phyloP scores from a whole-genome alignment of 2,888 invertebrate genomes.

The Sclerodermus sp. region DNA sequence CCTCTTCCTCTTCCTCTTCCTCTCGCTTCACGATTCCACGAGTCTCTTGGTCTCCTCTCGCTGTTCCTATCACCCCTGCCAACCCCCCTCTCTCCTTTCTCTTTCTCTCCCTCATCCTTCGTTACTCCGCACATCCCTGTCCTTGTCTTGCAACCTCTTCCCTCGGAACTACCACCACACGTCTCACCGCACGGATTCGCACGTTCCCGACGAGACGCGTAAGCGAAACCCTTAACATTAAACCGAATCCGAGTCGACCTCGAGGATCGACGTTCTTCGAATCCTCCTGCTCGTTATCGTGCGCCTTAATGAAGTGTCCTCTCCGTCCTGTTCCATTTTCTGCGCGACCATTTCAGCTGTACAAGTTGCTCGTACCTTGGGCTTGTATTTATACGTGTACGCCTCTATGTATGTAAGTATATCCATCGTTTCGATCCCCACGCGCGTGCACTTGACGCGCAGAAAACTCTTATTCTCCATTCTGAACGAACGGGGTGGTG shows the following conservation, averaged over 20 bases:
- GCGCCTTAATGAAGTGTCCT: slow-evolving; percentile 28
- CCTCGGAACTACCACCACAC: slow-evolving; percentile 3
- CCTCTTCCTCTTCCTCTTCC: slow-evolving; percentile 11
- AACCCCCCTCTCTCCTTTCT: slow-evolving; percentile 22
- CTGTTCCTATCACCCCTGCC: slow-evolving; percentile 15
- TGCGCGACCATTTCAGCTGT: too few relatives aligned
- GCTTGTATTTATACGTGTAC: background rate
- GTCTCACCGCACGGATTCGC: slow-evolving; percentile 17
- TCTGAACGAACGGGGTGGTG: too few relatives aligned
- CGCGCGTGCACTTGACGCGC: background rate
- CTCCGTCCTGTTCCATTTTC: background rate
- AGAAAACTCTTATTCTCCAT: slow-evolving; percentile 29
- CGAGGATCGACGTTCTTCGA: slow-evolving; percentile 35
- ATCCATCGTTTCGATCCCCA: background rate
- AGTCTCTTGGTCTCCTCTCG: slow-evolving; percentile 29
- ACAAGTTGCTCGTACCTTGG: background rate
- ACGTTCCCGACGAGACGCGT: slow-evolving; percentile 23
- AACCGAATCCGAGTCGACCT: slow-evolving; percentile 38
- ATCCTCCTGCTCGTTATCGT: slow-evolving; percentile 34
- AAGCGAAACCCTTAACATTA: slow-evolving; percentile 35
- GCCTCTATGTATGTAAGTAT: background rate
- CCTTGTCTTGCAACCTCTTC: slow-evolving; percentile 6
- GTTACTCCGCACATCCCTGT: slow-evolving; percentile 2
- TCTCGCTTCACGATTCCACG: slow-evolving; percentile 22
- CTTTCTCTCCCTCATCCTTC: slow-evolving; percentile 16